A percentile compares a stretch with the other conserved stretches of the same genome.
phyloP scores from a whole-genome alignment of 2,888 invertebrate genomes.

The Netelia fuscicornis region DNA sequence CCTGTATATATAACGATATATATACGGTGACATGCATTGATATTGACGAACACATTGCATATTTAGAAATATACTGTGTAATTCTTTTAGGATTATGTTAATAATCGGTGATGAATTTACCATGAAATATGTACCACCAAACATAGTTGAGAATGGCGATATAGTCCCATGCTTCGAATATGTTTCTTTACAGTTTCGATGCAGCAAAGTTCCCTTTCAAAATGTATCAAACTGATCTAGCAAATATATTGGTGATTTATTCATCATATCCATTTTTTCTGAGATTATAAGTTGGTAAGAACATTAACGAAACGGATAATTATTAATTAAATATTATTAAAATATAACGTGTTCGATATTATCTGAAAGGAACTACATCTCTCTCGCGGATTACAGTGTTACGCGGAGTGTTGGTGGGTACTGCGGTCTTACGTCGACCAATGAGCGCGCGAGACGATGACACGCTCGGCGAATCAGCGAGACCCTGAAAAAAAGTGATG shows the following conservation, averaged over 20 bases:
- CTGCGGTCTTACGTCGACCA: constrained; percentile 69
- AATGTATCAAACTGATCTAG: not conserved
- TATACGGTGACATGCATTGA: not conserved
- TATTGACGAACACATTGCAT: not conserved
- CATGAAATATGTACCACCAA: not conserved
- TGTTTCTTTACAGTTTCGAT: not conserved
- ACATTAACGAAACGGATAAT: not conserved
- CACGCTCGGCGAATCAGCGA: constrained; percentile 65
- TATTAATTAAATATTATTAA: constrained; percentile 21
- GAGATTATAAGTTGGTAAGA: not conserved
- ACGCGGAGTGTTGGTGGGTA: constrained; percentile 64
- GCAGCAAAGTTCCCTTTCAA: not conserved
- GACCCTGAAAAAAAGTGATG: constrained; percentile 33
- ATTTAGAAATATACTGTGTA: not conserved
- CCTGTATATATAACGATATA: constrained; percentile 3
- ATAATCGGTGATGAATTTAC: not conserved
- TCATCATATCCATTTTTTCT: not conserved
- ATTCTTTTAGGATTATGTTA: not conserved
- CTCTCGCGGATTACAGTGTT: constrained; percentile 25
- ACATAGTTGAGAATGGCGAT: not conserved
- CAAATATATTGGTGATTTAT: not conserved
- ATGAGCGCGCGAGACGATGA: constrained; percentile 51
- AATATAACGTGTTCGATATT: not conserved
- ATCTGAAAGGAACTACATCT: constrained; percentile 45
- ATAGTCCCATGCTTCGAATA: not conserved